Evolutionary conservation across 2,888 invertebrate species (phyloP), one percentile per base, ranked within the genome.

Genomic region (Congeria kusceri): DNA sequence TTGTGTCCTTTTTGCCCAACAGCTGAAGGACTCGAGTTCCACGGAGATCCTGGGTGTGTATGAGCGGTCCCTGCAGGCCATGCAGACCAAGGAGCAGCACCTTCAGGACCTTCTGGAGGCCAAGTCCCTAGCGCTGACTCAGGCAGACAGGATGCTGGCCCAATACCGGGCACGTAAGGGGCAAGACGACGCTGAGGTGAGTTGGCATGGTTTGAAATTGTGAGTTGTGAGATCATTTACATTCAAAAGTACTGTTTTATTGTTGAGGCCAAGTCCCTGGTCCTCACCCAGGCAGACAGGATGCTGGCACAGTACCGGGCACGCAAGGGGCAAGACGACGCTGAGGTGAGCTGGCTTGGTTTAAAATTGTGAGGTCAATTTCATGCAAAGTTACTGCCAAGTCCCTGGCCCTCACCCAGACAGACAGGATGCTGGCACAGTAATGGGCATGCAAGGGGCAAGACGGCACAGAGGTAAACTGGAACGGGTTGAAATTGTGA

Each of bases 191-290:
- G 90, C 91, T 5, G 92, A 93, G 92, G 93, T 91, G 67, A 64
- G 81, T 58, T 44, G 27, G 5, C 29, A 3, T 28, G 23, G n/a
- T n/a, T n/a, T n/a, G n/a, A n/a, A n/a, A n/a, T n/a, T n/a, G n/a
- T n/a, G n/a, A n/a, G n/a, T n/a, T n/a, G n/a, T n/a, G n/a, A n/a
- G n/a, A n/a, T n/a, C n/a, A n/a, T n/a, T n/a, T n/a, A n/a, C n/a
- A n/a, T n/a, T n/a, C n/a, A n/a, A n/a, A n/a, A n/a, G n/a, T n/a
- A n/a, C n/a, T n/a, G n/a, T n/a, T n/a, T n/a, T n/a, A n/a, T n/a
- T n/a, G n/a, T n/a, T n/a, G 92, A 92, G 47, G 91, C 93, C 28
- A 94, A 94, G 84, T 89, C 92, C 15, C 79, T 92, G 58, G 92
- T 93, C 0, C 77, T 94, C 49, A 84, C 87, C 1, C 94, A 94